Evolutionary conservation across 2,797 vertebrate species (phyloP).

Genomic region (Erethizon dorsatum): DNA sequence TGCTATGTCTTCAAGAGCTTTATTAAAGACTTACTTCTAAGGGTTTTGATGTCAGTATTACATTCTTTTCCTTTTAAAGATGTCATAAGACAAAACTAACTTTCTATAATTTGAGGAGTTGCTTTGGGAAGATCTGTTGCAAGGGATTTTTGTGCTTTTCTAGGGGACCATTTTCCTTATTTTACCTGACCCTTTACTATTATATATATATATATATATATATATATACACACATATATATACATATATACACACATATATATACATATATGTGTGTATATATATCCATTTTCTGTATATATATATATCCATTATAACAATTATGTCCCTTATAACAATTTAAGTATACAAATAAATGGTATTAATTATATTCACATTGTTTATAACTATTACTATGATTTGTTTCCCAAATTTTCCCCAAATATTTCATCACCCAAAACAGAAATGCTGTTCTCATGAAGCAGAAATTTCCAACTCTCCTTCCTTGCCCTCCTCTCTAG

Average conservation of each 20-base stretch:
- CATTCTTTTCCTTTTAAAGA: background rate
- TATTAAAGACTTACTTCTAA: background rate
- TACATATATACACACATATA: too few species aligned
- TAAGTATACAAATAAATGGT: background rate
- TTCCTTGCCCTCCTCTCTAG: background rate
- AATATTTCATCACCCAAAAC: background rate
- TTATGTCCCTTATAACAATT: background rate
- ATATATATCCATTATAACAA: too few species aligned
- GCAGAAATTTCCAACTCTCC: background rate
- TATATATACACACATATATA: too few species aligned
- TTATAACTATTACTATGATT: background rate
- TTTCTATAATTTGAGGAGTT: background rate
- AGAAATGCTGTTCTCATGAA: background rate
- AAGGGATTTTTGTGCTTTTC: background rate
- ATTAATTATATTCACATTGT: background rate
- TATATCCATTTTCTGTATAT: too few species aligned
- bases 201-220: background rate
- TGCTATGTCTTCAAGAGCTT: background rate
- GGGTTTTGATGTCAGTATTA: background rate
- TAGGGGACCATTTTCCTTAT: background rate
- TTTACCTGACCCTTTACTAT: background rate
- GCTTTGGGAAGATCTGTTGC: background rate
- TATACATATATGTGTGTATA: background rate
- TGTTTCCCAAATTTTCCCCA: background rate
- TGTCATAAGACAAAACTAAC: background rate